Evolutionary conservation across 2,888 invertebrate species (phyloP), one percentile per base, ranked within the genome.

Genomic region (Volucella inanis): DNA sequence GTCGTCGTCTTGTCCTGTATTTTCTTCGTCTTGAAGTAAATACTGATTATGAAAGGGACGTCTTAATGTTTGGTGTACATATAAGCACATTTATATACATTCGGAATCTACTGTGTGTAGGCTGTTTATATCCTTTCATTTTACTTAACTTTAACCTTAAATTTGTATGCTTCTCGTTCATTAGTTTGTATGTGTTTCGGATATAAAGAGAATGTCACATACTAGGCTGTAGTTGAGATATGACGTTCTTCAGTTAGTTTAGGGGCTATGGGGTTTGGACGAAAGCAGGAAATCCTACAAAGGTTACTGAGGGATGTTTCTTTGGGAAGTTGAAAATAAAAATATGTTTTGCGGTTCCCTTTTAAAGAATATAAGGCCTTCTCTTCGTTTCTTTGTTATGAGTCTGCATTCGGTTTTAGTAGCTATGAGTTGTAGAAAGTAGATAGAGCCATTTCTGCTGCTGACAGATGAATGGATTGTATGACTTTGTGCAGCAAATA

Each of bases 81-180:
- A 39, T 22, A 49, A 22, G 6, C 6, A 6, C 31, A 0, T 31
- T 0, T 31, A 31, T 31, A 1, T 31, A 31, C 31, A 31, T 6
- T 6, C 31, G 6, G 31, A 6, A 6, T 6, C 18, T 61, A 52
- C 45, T 43, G 14, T 50, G 47, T 39, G n/a, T 15, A 43, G 45
- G 67, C 49, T 82, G 57, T 55, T 77, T 50, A 59, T 39, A 59
- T 54, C 54, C 72, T 55, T 74, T 22, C 64, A 47, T 54, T 62
- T 72, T 31, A 6, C 31, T 31, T 31, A 31, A 62, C 82, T 62
- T 74, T 78, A 83, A 83, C 77, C 83, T 72, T 83, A 72, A 83
- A 74, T 83, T 83, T 62, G 55, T 72, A 14, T 54, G 50, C 70
- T 71, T 77, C 67, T 61, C 54, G 31, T 18, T 18, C 12, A 3